Base-by-base conservation (phyloP, 2,888 invertebrate species). In the Chrysina gloriosa region DNA sequence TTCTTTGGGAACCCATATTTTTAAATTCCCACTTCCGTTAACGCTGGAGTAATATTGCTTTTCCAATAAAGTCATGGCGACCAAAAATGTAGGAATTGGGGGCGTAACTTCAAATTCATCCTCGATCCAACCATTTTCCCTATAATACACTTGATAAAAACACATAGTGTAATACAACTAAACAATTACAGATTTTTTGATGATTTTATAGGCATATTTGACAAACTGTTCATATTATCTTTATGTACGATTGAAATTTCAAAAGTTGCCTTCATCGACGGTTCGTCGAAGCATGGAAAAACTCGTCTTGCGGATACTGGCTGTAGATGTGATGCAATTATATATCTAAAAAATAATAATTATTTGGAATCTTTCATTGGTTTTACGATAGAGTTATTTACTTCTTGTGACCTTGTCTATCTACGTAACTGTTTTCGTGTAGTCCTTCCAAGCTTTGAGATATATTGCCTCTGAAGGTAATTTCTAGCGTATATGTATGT, bases 231-330 rank as follows among this genome's bases (percentile, higher is more conserved):
- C 82, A 90, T 84, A 75, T 89, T 89, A 42, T 86, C 81, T 14
- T 86, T 85, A 75, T 90, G 88, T 1, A 89, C 88, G 19, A 93
- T 87, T 61, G 90, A 90, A 76, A 94, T 87, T 77, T 90, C 89
- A 80, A 93, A 93, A 71, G 86, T 86, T 9, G 93, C 91, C 83
- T 93, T 93, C 77, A 91, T 89, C 7, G 88, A 88, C 0, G 92
- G 91, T 76, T 93, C 93, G 77, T 93, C 93, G 78, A 93, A 92
- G 77, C 92, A 92, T 0, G 92, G 92, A 79, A 92, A 92, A 0
- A 90, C 90, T 4, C 85, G 82, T 34, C 91, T 82, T 0, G 91
- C 90, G 27, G 86, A 86, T 0, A 87, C 87, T 0, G 91, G 88
- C 75, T 90, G 89, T 71, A 91, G 89, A 72, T 90, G 89, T 0